Evolutionary conservation across 1,140 invertebrate species (phyloP).

Genomic region (Coptotermes formosanus): DNA sequence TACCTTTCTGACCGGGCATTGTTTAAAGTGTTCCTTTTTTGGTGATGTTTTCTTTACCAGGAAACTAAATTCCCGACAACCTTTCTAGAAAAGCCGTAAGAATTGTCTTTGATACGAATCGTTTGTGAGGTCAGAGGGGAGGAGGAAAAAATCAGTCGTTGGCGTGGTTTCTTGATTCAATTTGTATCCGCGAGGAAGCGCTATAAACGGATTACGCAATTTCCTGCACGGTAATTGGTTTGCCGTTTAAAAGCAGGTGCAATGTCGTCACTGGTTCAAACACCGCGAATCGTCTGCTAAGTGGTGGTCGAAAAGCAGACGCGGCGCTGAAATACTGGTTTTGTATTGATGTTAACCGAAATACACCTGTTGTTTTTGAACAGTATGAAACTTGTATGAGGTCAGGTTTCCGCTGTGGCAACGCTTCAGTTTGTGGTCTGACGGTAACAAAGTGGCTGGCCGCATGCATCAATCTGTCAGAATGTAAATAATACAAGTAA

Average conservation of each 20-base stretch:
- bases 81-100: background rate
- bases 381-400: too few relatives aligned
- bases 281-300: too few relatives aligned
- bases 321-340: too few relatives aligned
- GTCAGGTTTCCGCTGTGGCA: too few relatives aligned
- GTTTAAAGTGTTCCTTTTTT: background rate
- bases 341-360: too few relatives aligned
- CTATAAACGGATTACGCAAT: conserved; percentile 18
- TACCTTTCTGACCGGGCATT: background rate
- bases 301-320: too few relatives aligned
- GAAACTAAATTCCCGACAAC: background rate
- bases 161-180: background rate
- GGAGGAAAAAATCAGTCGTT: background rate
- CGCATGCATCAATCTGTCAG: too few relatives aligned
- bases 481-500: too few relatives aligned
- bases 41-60: background rate
- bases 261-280: background rate
- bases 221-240: background rate
- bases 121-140: background rate
- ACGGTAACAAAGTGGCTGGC: too few relatives aligned
- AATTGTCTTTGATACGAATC: background rate
- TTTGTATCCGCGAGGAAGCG: conserved; percentile 17
- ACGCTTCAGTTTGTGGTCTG: too few relatives aligned
- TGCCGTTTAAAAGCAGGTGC: conserved; percentile 12
- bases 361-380: too few relatives aligned